Conservation (phyloP, 92 coral and sea anemone genomes). For the Montipora capitata region DNA sequence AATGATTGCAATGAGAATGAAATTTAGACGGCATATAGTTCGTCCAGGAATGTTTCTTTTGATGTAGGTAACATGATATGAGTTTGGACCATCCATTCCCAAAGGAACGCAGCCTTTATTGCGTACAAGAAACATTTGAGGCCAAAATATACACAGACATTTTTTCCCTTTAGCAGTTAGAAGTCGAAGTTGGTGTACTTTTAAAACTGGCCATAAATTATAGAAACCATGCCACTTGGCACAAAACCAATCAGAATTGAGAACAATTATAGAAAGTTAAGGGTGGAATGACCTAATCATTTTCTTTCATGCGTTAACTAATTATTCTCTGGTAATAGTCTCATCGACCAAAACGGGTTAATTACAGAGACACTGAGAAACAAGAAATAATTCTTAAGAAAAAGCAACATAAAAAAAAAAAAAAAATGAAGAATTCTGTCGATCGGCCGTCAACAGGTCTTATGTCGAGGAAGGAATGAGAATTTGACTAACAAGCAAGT, state of each 20-base stretch:
- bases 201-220: not conserved
- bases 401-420: no score
- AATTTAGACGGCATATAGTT: no score
- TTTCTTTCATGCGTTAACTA: constrained; percentile 2
- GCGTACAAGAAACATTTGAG: no score
- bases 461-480: constrained; percentile 3
- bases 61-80: no score
- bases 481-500: not conserved
- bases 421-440: not conserved
- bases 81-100: no score
- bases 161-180: constrained; percentile 2
- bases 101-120: no score
- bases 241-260: not conserved
- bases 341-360: not conserved
- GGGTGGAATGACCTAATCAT: constrained; percentile 2
- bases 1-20: no score
- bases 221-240: not conserved
- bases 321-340: not conserved
- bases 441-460: constrained; percentile 16
- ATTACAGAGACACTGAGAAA: not conserved
- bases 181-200: not conserved
- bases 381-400: constrained; percentile 4
- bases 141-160: no score
- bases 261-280: not conserved
- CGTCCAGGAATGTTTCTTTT: no score